Base-by-base conservation (phyloP, 2,113 vertebrate species). In the Nanorana parkeri region DNA sequence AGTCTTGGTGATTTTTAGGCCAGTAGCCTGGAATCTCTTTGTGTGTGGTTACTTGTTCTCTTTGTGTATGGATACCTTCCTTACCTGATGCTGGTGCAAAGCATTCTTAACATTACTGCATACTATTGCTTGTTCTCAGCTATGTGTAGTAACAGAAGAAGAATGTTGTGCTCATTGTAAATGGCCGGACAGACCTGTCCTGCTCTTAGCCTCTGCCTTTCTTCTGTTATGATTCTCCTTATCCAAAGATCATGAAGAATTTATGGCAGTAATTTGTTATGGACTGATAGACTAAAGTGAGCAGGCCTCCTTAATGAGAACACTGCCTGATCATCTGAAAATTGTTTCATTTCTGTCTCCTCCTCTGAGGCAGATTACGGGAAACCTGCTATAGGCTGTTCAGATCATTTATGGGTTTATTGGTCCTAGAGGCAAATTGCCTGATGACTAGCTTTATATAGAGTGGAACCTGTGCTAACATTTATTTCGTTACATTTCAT, bases 201-300 rank as follows among this genome's bases (percentile, higher is more conserved):
- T 19, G n/a, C 60, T 63, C 72, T 15, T 32, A 28, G 41, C 19
- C 16, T 6, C 19, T 17, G 11, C 52, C 2, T 10, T 23, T 28
- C 16, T 17, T 51, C n/a, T 67, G 17, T 29, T 55, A 56, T 55
- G 19, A 47, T 58, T 36, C 23, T 76, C 20, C 76, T 63, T 63
- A 54, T 78, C 21, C 47, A 64, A 54, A 65, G 60, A 69, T 76
- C 72, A 76, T 76, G 51, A 75, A 56, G 51, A 83, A 76, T 83
- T 83, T 67, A 76, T 75, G 28, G 72, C 26, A 60, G 61, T 56
- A 58, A 76, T 76, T 76, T 83, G 63, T 76, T 75, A 83, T 54
- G 61, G 56, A 81, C 47, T 56, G 80, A 72, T 83, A 75, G 73
- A 67, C 60, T 19, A 28, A 51, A 83, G 51, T 56, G 54, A 28